Evolutionary conservation across 2,797 vertebrate genomes (phyloP).

Genomic region (Hapalemur alaotrensis): DNA sequence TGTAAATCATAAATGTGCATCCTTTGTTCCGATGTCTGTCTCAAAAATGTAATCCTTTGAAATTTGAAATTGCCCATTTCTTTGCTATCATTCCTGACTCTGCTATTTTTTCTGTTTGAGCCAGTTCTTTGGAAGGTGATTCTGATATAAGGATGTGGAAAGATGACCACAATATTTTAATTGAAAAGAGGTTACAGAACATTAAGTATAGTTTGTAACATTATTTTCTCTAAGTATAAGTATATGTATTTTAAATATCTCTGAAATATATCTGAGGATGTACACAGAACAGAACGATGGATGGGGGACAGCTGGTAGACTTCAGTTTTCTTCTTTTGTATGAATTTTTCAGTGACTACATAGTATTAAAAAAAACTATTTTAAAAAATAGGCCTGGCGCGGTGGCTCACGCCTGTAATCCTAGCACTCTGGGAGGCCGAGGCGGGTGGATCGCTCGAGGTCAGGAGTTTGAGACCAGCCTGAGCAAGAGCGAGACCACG

Average conservation of each 20-base stretch:
- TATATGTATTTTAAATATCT: neutral
- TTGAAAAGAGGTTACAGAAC: neutral
- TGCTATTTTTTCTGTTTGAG: neutral
- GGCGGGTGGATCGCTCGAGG: too few relatives aligned
- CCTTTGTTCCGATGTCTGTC: neutral
- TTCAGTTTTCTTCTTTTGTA: slow-evolving; percentile 19
- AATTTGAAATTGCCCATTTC: neutral
- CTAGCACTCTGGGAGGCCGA: too few relatives aligned
- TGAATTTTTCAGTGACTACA: neutral
- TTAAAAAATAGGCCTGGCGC: neutral
- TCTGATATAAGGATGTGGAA: neutral
- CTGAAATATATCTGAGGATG: neutral
- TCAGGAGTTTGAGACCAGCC: too few relatives aligned
- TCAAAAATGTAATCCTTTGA: neutral
- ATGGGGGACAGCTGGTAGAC: neutral
- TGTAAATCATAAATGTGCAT: neutral
- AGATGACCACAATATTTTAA: slow-evolving; percentile 25
- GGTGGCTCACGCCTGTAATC: too few relatives aligned
- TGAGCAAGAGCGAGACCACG: too few relatives aligned
- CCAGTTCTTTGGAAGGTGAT: slow-evolving; percentile 3
- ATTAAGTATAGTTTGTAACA: neutral
- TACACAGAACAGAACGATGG: neutral
- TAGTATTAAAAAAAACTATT: neutral
- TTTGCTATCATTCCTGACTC: neutral
- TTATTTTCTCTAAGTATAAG: slow-evolving; percentile 1